A percentile compares a stretch with the other conserved stretches of the same genome.
Evolutionary conservation across 1,140 invertebrate species (phyloP).

Genomic region (Trichonephila inaurata): DNA sequence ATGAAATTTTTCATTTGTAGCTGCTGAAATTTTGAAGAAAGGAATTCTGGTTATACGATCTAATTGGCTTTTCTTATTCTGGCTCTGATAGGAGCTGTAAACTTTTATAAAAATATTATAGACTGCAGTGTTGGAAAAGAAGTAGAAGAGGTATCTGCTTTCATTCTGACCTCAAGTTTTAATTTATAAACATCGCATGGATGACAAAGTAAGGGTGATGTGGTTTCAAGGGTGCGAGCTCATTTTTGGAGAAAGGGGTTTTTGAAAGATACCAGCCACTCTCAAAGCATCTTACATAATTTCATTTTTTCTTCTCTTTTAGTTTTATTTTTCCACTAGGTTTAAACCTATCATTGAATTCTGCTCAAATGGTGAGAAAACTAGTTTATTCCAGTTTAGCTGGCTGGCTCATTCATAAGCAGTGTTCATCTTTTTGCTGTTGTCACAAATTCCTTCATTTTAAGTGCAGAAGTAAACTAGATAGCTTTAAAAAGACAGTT

Average conservation of each 20-base stretch:
- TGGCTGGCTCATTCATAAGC: background rate
- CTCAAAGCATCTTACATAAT: background rate
- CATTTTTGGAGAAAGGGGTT: background rate
- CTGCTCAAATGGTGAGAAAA: background rate
- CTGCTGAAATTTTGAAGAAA: too few species aligned
- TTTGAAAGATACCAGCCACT: background rate
- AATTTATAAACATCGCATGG: background rate
- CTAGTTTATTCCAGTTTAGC: background rate
- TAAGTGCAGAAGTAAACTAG: too few species aligned
- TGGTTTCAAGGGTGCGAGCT: background rate
- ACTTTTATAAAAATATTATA: too few species aligned
- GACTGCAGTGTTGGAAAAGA: background rate
- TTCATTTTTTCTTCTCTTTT: background rate
- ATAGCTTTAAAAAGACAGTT: too few species aligned
- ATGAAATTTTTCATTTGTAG: too few species aligned
- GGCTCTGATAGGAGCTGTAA: too few species aligned
- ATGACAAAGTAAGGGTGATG: background rate
- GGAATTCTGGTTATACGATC: too few species aligned
- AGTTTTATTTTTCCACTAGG: background rate
- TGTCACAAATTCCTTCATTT: background rate
- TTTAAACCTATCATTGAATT: background rate
- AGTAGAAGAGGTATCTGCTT: background rate
- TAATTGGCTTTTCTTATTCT: too few species aligned
- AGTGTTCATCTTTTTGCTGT: background rate
- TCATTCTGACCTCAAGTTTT: background rate